These are phyloP conservation scores for Leptothorax acervorum DNA, from an alignment of 2,888 invertebrate species.

Conservation along the genomic window DNA sequence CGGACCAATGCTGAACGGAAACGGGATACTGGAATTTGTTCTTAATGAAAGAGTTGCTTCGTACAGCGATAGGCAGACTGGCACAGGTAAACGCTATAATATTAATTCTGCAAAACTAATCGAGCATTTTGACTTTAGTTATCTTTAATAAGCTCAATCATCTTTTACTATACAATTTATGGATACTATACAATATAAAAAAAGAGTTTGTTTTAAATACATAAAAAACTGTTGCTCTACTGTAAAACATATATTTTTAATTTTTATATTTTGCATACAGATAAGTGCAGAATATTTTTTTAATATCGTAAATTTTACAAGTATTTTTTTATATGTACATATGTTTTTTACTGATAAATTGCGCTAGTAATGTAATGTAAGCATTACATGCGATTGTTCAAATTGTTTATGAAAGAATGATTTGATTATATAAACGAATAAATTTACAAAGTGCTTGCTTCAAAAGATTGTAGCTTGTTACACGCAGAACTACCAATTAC, in stretches of 20 bases:
- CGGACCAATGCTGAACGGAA: slow-evolving; percentile 90
- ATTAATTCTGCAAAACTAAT: neutral
- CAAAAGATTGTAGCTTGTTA: slow-evolving; percentile 47
- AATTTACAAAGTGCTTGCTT: slow-evolving; percentile 8
- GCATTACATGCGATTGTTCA: neutral
- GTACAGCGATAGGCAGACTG: slow-evolving; percentile 87
- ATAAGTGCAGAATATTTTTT: neutral
- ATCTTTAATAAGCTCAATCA: neutral
- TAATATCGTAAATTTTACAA: neutral
- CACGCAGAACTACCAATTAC: slow-evolving; percentile 1
- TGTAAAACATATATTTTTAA: neutral
- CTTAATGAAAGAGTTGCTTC: slow-evolving; percentile 87
- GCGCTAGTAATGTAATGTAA: neutral
- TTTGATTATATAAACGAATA: slow-evolving; percentile 12
- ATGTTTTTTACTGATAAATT: neutral
- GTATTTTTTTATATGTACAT: neutral
- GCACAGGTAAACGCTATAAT: slow-evolving; percentile 87
- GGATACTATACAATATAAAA: neutral
- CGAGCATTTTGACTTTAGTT: neutral
- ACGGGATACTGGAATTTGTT: slow-evolving; percentile 91
- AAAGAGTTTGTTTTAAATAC: neutral
- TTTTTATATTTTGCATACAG: neutral
- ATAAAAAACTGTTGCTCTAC: neutral
- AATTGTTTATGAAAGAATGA: slow-evolving; percentile 16
- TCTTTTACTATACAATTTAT: neutral